Percentiles rank a stretch among this genome's conserved stretches.
phyloP scores from a whole-genome alignment of 2,888 invertebrate genomes.

The Netelia virgata region DNA sequence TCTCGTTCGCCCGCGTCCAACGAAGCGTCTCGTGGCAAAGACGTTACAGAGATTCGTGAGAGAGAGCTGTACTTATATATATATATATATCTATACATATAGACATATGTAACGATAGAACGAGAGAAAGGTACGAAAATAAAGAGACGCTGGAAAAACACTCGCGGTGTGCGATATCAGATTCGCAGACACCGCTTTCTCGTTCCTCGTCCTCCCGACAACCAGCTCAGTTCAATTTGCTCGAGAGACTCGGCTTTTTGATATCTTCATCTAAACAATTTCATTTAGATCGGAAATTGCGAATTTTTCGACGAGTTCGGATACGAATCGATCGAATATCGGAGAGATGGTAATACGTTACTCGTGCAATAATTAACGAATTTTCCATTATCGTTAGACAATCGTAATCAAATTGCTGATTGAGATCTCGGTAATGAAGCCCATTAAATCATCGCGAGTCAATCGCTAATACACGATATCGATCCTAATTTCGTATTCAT shows the following conservation, averaged over 20 bases:
- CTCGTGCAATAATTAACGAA: not conserved
- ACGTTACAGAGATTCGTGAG: constrained; percentile 56
- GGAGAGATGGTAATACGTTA: not conserved
- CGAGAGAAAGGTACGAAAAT: not conserved
- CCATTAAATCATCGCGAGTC: constrained; percentile 46
- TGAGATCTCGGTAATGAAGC: constrained; percentile 49
- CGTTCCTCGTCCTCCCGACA: not conserved
- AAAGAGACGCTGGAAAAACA: not conserved
- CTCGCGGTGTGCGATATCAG: constrained; percentile 25
- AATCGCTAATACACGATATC: constrained; percentile 53
- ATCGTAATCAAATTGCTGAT: constrained; percentile 16
- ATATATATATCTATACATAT: not conserved
- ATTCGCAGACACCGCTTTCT: constrained; percentile 6
- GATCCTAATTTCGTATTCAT: constrained; percentile 66
- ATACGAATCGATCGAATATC: no score
- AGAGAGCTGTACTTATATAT: constrained; percentile 22
- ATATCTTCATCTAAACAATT: no score
- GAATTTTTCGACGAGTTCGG: no score
- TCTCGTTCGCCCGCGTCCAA: not conserved
- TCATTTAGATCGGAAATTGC: no score
- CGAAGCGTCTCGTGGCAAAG: constrained; percentile 26
- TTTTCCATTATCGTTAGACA: not conserved
- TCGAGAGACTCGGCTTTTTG: not conserved
- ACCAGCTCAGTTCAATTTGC: not conserved
- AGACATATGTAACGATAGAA: no score